These are phyloP conservation scores for Oxycera nigricornis DNA, from an alignment of 2,888 invertebrate species.

Conservation along the genomic window DNA sequence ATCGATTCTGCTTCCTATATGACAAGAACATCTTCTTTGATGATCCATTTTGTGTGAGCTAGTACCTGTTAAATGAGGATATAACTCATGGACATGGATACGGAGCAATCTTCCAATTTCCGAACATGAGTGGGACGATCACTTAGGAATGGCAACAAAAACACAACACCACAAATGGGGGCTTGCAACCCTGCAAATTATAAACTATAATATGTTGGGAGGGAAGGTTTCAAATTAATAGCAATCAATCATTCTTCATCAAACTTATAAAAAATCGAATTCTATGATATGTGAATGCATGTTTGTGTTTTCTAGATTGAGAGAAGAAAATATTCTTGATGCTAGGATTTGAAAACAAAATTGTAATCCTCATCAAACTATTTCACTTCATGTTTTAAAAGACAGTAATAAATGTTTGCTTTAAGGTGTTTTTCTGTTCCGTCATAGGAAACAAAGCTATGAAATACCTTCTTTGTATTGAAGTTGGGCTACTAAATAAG, in stretches of 20 bases:
- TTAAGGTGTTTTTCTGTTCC: no score
- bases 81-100: conserved; percentile 26
- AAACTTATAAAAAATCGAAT: conserved; percentile 8
- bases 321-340: no score
- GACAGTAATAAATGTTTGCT: no score
- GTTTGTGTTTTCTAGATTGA: no score
- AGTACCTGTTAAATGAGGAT: conserved; percentile 9
- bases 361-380: no score
- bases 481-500: no score
- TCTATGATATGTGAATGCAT: conserved; percentile 6
- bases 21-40: not conserved
- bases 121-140: conserved; percentile 24
- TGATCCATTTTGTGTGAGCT: not conserved
- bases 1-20: not conserved
- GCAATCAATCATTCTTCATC: conserved; percentile 24
- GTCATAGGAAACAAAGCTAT: no score
- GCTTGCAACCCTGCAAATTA: conserved; percentile 15
- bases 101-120: conserved; percentile 25
- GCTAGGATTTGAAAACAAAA: no score
- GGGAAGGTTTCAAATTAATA: conserved; percentile 2
- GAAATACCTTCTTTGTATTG: no score
- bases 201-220: not conserved
- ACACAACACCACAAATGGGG: not conserved
- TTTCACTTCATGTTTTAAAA: no score
- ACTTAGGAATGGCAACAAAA: conserved; percentile 9